Evolutionary conservation across 2,888 invertebrate species (phyloP), one percentile per base, ranked within the genome.

Genomic region (Deilephila porcellus): DNA sequence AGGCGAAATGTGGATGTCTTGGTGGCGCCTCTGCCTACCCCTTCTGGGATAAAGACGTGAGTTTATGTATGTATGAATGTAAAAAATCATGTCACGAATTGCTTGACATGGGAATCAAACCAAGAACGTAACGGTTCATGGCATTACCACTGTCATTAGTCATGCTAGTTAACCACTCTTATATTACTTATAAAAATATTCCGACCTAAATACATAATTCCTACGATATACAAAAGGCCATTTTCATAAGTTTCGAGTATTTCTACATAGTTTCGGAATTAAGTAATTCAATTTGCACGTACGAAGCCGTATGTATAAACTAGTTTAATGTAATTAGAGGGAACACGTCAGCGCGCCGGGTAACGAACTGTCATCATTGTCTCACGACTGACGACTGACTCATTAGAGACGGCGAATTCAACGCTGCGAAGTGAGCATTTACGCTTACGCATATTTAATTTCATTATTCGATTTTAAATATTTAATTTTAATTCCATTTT

Each of bases 271-370:
- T 64, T 45, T 67, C 45, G 25, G 17, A 20, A 67, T 67, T 45
- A 67, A 64, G 64, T 64, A 64, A 67, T 67, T 67, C 67, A 52
- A 67, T 67, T 67, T 67, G 67, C 67, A 25, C 67, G 67, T 67
- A 52, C 67, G 67, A 67, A 67, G 52, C 67, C 67, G 67, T 67
- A 67, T 20, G 45, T 45, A 67, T 67, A 52, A 67, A 67, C 67
- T 67, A 67, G 52, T 67, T 67, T 67, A 67, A 67, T 52, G 52
- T 67, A 52, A 67, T 67, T 67, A 67, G 64, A 45, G 52, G 67
- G 64, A 64, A 45, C 67, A 63, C 34, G 63, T 19, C 37, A 34
- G 25, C 52, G 14, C 52, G 25, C 37, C n/a, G 45, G 17, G 67
- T 67, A 67, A 52, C 67, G 67, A 67, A 67, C 52, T 67, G 67